Conservation (phyloP, 2,888 invertebrate genomes). For the Morpho helenor region DNA sequence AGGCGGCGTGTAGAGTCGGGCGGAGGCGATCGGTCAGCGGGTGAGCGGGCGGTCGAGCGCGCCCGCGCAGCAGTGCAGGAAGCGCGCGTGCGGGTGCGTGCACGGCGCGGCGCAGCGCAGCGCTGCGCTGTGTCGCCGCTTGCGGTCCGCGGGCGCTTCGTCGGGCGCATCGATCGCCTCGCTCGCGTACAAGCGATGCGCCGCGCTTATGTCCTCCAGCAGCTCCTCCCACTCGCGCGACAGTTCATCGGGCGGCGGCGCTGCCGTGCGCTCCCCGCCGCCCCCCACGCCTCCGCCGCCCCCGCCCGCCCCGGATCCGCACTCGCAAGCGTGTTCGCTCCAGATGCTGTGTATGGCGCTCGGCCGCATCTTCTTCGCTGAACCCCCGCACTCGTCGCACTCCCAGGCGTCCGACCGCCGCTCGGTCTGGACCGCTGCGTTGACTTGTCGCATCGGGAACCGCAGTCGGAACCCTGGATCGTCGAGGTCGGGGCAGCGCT, state of each 20-base stretch:
- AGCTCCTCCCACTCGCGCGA: conserved; percentile 81
- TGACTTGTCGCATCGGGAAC: conserved; percentile 77
- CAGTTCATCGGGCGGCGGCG: conserved; percentile 60
- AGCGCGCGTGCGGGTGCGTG: conserved; percentile 69
- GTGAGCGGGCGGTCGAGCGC: conserved; percentile 67
- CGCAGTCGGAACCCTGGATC: conserved; percentile 80
- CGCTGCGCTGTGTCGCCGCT: conserved; percentile 77
- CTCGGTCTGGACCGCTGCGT: conserved; percentile 59
- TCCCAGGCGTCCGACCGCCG: conserved; percentile 37
- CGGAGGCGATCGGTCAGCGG: conserved; percentile 42
- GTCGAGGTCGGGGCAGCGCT: conserved; percentile 56
- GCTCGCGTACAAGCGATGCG: conserved; percentile 70
- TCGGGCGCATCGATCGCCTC: conserved; percentile 32
- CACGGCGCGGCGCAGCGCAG: conserved; percentile 43
- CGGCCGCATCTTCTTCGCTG: conserved; percentile 64
- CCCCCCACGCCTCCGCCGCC: conserved; percentile 24
- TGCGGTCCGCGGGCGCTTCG: conserved; percentile 63
- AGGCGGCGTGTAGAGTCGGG: conserved; percentile 1
- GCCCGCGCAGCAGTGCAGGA: conserved; percentile 69
- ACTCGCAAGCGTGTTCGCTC: conserved; percentile 45
- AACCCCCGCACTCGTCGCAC: conserved; percentile 57
- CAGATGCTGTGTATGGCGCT: conserved; percentile 45
- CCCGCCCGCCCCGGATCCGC: conserved; percentile 38
- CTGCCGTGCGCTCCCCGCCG: conserved; percentile 29
- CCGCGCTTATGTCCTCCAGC: conserved; percentile 78